Percentiles rank a stretch among this genome's conserved stretches.
Conservation (phyloP, 1,140 invertebrate genomes). For the Drosophila pandora region DNA sequence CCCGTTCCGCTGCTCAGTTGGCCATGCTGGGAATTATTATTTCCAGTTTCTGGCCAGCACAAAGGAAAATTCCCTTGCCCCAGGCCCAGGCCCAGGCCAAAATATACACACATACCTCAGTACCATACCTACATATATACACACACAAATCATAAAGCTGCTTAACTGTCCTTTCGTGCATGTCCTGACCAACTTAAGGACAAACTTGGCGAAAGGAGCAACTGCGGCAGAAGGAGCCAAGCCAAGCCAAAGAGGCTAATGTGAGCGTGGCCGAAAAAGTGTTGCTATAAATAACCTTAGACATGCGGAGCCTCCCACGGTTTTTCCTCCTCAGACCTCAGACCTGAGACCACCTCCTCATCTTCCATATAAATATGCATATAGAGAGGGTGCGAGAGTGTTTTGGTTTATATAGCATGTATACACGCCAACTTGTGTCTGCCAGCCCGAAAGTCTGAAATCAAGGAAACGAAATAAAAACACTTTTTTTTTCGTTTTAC, state of each 20-base stretch:
- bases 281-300: constrained; percentile 76
- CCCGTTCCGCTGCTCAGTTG: constrained; percentile 34
- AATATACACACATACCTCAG: too few relatives aligned
- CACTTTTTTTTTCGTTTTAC: constrained; percentile 47
- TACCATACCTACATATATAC: neutral
- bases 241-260: constrained; percentile 34
- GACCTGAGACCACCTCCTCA: neutral
- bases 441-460: constrained; percentile 41
- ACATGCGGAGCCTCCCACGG: constrained; percentile 44
- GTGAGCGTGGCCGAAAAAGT: constrained; percentile 65
- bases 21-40: constrained; percentile 49
- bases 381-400: constrained; percentile 20
- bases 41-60: constrained; percentile 33
- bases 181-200: constrained; percentile 54
- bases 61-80: constrained; percentile 56
- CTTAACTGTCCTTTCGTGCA: constrained; percentile 58
- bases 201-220: constrained; percentile 60
- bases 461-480: constrained; percentile 75
- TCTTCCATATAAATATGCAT: constrained; percentile 41
- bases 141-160: constrained; percentile 61
- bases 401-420: constrained; percentile 34
- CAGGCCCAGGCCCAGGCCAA: constrained; percentile 27
- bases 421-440: constrained; percentile 69
- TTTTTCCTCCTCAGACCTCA: neutral
- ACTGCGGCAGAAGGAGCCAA: constrained; percentile 29